Evolutionary conservation across 2,888 invertebrate genomes (phyloP), one percentile per base, ranked within the genome.

Genomic region (Sarcophaga carnaria): DNA sequence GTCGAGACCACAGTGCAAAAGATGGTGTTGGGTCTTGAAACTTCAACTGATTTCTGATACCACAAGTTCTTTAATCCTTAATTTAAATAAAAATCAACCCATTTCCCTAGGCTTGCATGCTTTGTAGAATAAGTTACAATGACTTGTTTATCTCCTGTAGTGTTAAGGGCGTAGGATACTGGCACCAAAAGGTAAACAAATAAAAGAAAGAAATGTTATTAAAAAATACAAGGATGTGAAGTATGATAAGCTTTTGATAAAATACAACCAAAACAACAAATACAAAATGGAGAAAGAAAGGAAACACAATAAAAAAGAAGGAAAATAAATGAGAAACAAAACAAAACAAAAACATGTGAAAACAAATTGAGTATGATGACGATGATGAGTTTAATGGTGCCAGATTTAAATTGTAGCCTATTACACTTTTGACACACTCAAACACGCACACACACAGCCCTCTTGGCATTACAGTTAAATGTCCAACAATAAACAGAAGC

Each of bases 381-480:
- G 81, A 62, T 75, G 78, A 81, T 81, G 75, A 63, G 70, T 81
- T 87, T 69, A 81, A 84, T 87, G 81, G 87, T 84, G 87, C 70
- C 87, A 87, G 87, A 87, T 87, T 87, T 87, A 84, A 87, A 84
- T 87, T 84, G 74, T 74, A 70, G 69, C 75, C 77, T 17, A 78
- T 74, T 83, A 83, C 83, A 80, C 83, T 80, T 83, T 12, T 72
- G 71, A 63, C 76, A 76, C 75, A 80, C 74, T 70, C 64, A 59
- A 47, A 14, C 49, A 49, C 64, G 17, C 69, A 20, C 14, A 45
- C 45, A 54, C 72, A n/a, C 12, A 22, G 2, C 8, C 22, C 14
- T 12, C 12, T 3, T 25, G 20, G 17, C 63, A 37, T 37, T 37
- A 37, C 37, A 37, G 37, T 37, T 37, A 37, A 37, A 37, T 37